A percentile compares a stretch with the other conserved stretches of the same genome.
Conservation (phyloP, 1,140 invertebrate species). For the Diabrotica virgifera region DNA sequence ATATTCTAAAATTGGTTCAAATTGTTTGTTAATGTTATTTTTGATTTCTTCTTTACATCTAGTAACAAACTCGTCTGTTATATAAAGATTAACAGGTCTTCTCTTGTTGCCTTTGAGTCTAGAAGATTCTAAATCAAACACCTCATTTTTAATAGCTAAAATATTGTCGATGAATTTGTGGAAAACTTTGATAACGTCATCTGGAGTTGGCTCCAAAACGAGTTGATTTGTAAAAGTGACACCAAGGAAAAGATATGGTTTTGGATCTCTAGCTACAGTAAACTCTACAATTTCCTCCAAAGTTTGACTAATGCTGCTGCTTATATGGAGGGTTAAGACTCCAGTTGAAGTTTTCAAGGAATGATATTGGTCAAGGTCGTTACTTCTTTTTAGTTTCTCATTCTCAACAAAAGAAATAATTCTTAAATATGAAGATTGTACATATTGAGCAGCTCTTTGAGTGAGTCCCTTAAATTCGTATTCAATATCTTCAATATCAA, state of each 20-base stretch:
- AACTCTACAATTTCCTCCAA: slow-evolving; percentile 29
- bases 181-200: slow-evolving; percentile 23
- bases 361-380: slow-evolving; percentile 4
- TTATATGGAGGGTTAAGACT: slow-evolving; percentile 32
- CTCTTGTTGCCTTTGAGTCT: slow-evolving; percentile 27
- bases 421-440: slow-evolving; percentile 32
- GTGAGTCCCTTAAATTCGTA: slow-evolving; percentile 45
- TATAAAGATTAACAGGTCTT: slow-evolving; percentile 27
- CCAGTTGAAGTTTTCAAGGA: slow-evolving; percentile 31
- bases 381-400: slow-evolving; percentile 12
- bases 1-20: slow-evolving; percentile 29
- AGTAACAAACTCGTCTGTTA: slow-evolving; percentile 36
- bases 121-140: not conserved
- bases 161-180: slow-evolving; percentile 29
- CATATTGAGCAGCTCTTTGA: slow-evolving; percentile 24
- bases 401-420: slow-evolving; percentile 27
- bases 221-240: slow-evolving; percentile 27
- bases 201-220: slow-evolving; percentile 24
- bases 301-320: slow-evolving; percentile 29
- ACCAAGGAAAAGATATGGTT: slow-evolving; percentile 31
- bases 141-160: slow-evolving; percentile 17
- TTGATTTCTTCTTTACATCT: slow-evolving; percentile 25
- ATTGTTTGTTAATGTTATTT: slow-evolving; percentile 28
- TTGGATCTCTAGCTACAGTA: slow-evolving; percentile 20
- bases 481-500: slow-evolving; percentile 54